Base-by-base conservation (phyloP, 2,888 invertebrate species). In the Megastigmus dorsalis region DNA sequence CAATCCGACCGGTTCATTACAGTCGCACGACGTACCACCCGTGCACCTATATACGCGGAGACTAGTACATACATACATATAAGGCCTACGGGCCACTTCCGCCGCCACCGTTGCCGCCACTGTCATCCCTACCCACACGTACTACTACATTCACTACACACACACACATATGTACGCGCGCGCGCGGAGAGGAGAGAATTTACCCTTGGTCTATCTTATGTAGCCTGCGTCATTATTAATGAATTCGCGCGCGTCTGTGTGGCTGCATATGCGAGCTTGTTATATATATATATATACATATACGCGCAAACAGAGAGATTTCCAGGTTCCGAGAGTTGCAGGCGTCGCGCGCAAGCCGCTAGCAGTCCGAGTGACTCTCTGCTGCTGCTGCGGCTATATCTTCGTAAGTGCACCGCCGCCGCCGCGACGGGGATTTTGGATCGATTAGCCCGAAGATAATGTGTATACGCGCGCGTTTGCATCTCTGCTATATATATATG, bases 1-100 rank as follows among this genome's bases (percentile, higher is more conserved):
- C 77, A 76, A 77, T 78, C 78, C 79, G 73, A 62, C 68, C 75
- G 75, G 77, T 79, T 79, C 80, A 79, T 79, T 79, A 78, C 75
- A 75, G 75, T 76, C 79, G n/a, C n/a, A 74, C 70, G 76, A 15
- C 48, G 69, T n/a, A n/a, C n/a, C n/a, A n/a, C 45, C 15, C 66
- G 23, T 57, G 45, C 71, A 36, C n/a, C 43, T 30, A n/a, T n/a
- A n/a, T n/a, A n/a, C n/a, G n/a, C n/a, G n/a, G n/a, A n/a, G n/a
- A n/a, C n/a, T n/a, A n/a, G n/a, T n/a, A n/a, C n/a, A n/a, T n/a
- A n/a, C n/a, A n/a, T n/a, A n/a, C n/a, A n/a, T n/a, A n/a, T n/a
- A 66, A 77, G 77, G 74, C 74, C 77, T 72, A 69, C 67, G 72
- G 74, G 74, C 70, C 71, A 77, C 77, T 70, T 68, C 68, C n/a